Base-by-base conservation (phyloP, 2,113 vertebrate species). In the Ia io region DNA sequence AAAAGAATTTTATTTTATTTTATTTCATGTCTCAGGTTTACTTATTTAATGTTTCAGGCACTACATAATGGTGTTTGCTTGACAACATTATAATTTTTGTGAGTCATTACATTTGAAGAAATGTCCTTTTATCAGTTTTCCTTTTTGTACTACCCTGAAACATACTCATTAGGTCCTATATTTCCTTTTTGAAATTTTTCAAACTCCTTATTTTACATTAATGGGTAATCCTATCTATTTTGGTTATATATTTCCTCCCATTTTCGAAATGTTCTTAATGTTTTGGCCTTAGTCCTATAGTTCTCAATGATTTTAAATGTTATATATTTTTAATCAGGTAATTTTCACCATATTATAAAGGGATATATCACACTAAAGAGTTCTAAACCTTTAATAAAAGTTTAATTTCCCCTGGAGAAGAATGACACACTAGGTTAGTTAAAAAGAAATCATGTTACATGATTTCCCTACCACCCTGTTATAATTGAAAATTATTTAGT, bases 401-500 rank as follows among this genome's bases (percentile, higher is more conserved):
- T 47, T 77, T 85, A 9, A 32, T 91, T 93, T 92, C 2, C 37
- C 25, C 25, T 82, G 23, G 1, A 86, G 22, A 74, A 87, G 30
- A 28, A 53, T 3, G 35, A 6, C 11, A 69, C 11, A 70, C 5
- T 59, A 28, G 4, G 4, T 61, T 85, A 88, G 10, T 69, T 89
- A 78, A 89, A 91, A 93, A 84, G 14, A 85, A 94, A 88, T 47
- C 18, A 91, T 83, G 32, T 76, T 37, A 85, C 79, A 49, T 63
- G 28, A 78, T 10, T 5, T 87, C 6, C 3, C 4, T 83, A 61
- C 11, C 40, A 78, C 30, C 9, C 28, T 25, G 23, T 18, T 47
- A 93, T 91, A 85, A 65, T n/a, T 67, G 13, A 87, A 89, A 86
- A 84, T 85, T 90, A 84, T 92, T 79, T 87, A 49, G 12, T 65